These are phyloP conservation scores for Danaus melanippus DNA, from an alignment of 1,140 invertebrate genomes.

Conservation along the genomic window DNA sequence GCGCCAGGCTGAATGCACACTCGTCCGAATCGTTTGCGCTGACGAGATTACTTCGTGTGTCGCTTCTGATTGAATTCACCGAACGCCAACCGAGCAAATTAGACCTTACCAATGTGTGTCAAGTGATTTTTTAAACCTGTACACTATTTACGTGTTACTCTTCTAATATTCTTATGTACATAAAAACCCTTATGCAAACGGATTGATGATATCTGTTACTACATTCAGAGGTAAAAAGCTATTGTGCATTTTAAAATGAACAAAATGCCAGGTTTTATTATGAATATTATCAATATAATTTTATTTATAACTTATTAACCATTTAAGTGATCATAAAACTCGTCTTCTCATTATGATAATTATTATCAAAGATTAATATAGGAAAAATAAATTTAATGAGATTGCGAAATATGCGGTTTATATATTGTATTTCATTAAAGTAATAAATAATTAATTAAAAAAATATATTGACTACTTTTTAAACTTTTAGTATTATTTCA, in stretches of 20 bases:
- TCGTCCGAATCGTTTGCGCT: slow-evolving; percentile 51
- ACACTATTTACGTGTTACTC: no score
- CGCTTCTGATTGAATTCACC: slow-evolving; percentile 65
- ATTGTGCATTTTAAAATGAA: no score
- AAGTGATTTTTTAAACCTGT: slow-evolving; percentile 25
- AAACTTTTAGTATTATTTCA: no score
- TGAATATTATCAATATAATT: background rate
- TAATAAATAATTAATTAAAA: no score
- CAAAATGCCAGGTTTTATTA: slow-evolving; percentile 1
- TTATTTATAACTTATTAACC: background rate
- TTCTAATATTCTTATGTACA: no score
- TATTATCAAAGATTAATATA: background rate
- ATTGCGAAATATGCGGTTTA: no score
- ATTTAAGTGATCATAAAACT: background rate
- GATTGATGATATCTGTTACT: no score
- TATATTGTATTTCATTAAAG: no score
- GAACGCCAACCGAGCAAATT: slow-evolving; percentile 1
- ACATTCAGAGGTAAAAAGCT: no score
- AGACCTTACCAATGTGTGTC: slow-evolving; percentile 43
- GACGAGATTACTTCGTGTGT: slow-evolving; percentile 59
- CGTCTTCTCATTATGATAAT: background rate
- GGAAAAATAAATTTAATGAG: no score
- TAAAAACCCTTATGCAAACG: no score
- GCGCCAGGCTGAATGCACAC: slow-evolving; percentile 51
- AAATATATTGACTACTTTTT: no score